These are phyloP conservation scores for Podargus strigoides DNA, from an alignment of 2,797 vertebrate species.

Conservation along the genomic window DNA sequence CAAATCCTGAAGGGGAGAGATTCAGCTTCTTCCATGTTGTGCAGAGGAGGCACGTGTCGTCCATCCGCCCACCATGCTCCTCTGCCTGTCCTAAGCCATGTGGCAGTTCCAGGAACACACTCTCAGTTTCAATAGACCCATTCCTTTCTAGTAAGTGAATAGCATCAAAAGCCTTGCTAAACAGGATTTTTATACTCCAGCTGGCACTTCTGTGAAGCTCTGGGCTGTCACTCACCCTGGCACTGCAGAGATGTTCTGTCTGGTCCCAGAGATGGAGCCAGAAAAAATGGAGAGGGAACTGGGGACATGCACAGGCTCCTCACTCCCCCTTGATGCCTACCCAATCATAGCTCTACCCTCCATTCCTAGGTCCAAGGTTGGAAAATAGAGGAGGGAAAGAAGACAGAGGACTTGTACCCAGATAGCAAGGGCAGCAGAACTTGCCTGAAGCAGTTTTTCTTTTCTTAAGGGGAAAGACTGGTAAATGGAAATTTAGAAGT, in stretches of 20 bases:
- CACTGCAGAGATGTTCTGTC: background rate
- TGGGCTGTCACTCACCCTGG: background rate
- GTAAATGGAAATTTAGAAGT: slow-evolving; percentile 18
- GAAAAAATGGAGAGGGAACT: background rate
- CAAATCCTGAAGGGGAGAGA: background rate
- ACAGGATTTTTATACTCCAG: background rate
- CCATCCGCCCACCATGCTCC: rapidly evolving
- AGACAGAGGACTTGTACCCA: background rate
- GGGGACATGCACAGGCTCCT: background rate
- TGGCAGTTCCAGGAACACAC: background rate
- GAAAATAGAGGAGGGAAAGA: background rate
- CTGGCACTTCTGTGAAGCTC: background rate
- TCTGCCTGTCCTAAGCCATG: background rate
- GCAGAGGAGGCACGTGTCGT: background rate
- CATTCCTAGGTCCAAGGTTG: background rate
- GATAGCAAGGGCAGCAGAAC: background rate
- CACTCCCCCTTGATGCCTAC: background rate
- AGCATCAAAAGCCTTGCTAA: slow-evolving; percentile 2
- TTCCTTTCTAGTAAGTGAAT: background rate
- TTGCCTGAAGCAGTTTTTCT: background rate
- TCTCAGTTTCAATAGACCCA: background rate
- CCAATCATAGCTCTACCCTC: background rate
- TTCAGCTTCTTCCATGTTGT: background rate
- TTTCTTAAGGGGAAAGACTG: background rate
- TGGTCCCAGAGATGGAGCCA: background rate